Base-by-base conservation (phyloP, 2,797 vertebrate genomes). In the Danio tinwini region DNA sequence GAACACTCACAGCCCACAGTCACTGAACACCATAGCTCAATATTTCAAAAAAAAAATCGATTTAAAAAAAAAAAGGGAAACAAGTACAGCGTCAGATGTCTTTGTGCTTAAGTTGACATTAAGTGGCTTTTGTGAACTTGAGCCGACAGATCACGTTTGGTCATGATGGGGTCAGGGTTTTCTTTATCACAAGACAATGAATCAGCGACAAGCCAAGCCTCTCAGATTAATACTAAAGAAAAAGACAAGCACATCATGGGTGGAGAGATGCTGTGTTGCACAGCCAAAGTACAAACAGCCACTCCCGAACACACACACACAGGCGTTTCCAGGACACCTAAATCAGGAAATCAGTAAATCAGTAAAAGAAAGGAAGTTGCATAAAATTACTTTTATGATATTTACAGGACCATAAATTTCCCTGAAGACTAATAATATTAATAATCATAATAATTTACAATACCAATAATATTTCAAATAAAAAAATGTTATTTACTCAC, bases 261-360 rank as follows among this genome's bases (percentile, higher is more conserved):
- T 11, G 40, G 5, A 76, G 37, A 44, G n/a, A 74, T n/a, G 0
- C 9, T 55, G 13, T 75, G 47, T 47, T 53, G 50, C 17, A 64
- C 0, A 0, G 37, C 29, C 7, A 55, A 14, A 3, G 61, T 45
- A 37, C 53, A 37, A 47, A 56, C 50, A 47, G 21, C 42, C 45
- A 8, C 68, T 19, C 50, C 68, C 1, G n/a, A 40, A 62, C n/a
- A n/a, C n/a, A n/a, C n/a, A 62, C 10, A 45, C 0, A 13, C 17
- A 14, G 67, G n/a, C 11, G 40, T 10, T 50, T 17, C 63, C 37
- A 53, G 9, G 52, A 56, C 5, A 1, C 40, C 12, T 10, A 76
- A 29, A 13, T 56, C 16, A 67, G 50, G 74, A 67, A n/a, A n/a
- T n/a, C n/a, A n/a, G n/a, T n/a, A n/a, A 76, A 7, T 58, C 67